Evolutionary conservation across 1,140 invertebrate species (phyloP), one percentile per base, ranked within the genome.

Genomic region (Apis laboriosa): DNA sequence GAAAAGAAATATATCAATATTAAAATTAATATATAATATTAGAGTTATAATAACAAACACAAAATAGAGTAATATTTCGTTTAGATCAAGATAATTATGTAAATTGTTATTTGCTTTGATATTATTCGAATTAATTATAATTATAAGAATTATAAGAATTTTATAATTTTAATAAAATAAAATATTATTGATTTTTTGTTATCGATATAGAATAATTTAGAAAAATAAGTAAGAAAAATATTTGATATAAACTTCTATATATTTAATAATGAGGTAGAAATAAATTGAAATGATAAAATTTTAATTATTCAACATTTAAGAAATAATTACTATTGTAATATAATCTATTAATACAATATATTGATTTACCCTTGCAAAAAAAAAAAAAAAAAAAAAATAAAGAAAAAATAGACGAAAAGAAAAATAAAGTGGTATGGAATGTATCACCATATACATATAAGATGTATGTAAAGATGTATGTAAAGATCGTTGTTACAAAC

Each of bases 401-500:
- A 5, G 1, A 71, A 19, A 9, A 49, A 71, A 51, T 12, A 24
- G 4, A 19, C 19, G 1, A 55, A 71, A 28, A 51, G 68, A 24
- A 15, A 24, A 49, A 9, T 8, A 53, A 70, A 51, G 9, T 24
- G n/a, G 21, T n/a, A 28, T 12, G 5, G 34, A 74, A 17, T 49
- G 34, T 12, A 49, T 74, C 28, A 28, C 49, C n/a, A 2, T n/a
- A 74, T 9, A 19, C 49, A 8, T 13, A 74, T 60, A 55, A 43
- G 12, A 15, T 43, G 79, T 68, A 80, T 73, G 76, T 79, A 55
- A 55, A 43, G 12, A 15, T 43, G 79, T 68, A 80, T 73, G 76
- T 79, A 55, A 77, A 78, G 86, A 64, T 77, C 61, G 61, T 84
- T 60, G 66, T 60, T 61, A 74, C 79, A 84, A 88, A 84, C 68